Evolutionary conservation across 2,888 invertebrate genomes (phyloP), one percentile per base, ranked within the genome.

Genomic region (Orchesella flavescens): DNA sequence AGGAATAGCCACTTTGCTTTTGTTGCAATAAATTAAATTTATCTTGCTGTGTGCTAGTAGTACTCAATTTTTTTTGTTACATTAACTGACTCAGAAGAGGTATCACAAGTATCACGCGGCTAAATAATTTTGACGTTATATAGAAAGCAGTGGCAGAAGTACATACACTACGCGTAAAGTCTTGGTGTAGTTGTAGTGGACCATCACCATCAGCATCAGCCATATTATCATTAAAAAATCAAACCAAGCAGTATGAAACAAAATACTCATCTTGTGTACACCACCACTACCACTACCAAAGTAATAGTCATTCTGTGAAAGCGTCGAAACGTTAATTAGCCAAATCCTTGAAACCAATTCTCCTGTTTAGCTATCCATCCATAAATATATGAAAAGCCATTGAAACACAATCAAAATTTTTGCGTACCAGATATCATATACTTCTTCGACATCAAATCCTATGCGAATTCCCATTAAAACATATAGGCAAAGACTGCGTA

Each of bases 341-440:
- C 44, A 75, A 75, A 65, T 65, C 75, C 75, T 75, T 75, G 75
- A 75, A 75, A 75, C 75, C 65, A 66, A 75, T 75, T 75, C 74
- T 74, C 74, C n/a, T 46, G 43, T 55, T 43, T 72, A 10, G 15
- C 10, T n/a, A 59, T 12, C 57, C 61, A 46, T 74, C 24, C n/a
- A 61, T 63, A 74, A 74, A 74, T 63, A 61, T 34, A 34, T 74
- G 74, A 74, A 74, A 59, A 24, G 43, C 72, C 34, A 59, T 57
- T 72, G 72, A 72, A 57, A 59, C 72, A 59, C 44, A 53, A 72
- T 72, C 68, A 68, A 49, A 68, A 44, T 65, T 65, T 34, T 7
- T 34, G 34, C 34, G 7, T 34, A 34, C 34, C 34, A 34, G 34
- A n/a, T n/a, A n/a, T n/a, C n/a, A n/a, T n/a, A n/a, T n/a, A n/a